Evolutionary conservation across 1,140 invertebrate species (phyloP).

Genomic region (Leptopilina clavipes): DNA sequence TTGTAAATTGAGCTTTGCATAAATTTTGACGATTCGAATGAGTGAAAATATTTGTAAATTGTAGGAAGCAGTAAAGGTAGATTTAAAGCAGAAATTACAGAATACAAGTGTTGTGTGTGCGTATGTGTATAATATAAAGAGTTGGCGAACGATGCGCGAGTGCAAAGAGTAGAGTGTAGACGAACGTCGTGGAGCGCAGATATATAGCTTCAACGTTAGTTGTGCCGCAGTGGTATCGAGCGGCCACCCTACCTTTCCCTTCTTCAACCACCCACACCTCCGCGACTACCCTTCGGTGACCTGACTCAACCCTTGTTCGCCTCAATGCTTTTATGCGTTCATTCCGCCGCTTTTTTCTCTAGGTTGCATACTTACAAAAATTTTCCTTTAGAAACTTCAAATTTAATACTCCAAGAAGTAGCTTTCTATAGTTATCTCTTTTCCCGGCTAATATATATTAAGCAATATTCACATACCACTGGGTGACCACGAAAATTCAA

Average conservation of each 20-base stretch:
- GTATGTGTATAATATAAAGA: not conserved
- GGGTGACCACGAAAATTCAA: too few relatives aligned
- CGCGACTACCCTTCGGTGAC: not conserved
- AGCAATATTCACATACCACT: too few relatives aligned
- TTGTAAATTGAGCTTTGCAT: too few relatives aligned
- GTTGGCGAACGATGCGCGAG: slow-evolving; percentile 1
- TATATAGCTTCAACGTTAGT: slow-evolving; percentile 70
- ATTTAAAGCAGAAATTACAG: too few relatives aligned
- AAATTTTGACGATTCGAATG: too few relatives aligned
- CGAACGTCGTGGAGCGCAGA: slow-evolving; percentile 52
- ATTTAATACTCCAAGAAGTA: too few relatives aligned
- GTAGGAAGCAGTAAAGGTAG: too few relatives aligned
- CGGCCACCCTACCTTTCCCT: slow-evolving; percentile 66
- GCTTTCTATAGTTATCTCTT: too few relatives aligned
- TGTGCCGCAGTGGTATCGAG: slow-evolving; percentile 75
- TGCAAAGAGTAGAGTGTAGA: slow-evolving; percentile 39
- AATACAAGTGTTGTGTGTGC: too few relatives aligned
- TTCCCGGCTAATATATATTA: too few relatives aligned
- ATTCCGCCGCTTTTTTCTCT: not conserved
- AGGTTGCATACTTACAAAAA: not conserved
- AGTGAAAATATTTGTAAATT: too few relatives aligned
- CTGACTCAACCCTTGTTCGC: slow-evolving; percentile 28
- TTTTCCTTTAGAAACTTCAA: too few relatives aligned
- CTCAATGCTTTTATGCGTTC: slow-evolving; percentile 16
- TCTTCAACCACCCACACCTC: slow-evolving; percentile 49